Evolutionary conservation across 2,888 invertebrate genomes (phyloP).

Genomic region (Acrobasis repandana): DNA sequence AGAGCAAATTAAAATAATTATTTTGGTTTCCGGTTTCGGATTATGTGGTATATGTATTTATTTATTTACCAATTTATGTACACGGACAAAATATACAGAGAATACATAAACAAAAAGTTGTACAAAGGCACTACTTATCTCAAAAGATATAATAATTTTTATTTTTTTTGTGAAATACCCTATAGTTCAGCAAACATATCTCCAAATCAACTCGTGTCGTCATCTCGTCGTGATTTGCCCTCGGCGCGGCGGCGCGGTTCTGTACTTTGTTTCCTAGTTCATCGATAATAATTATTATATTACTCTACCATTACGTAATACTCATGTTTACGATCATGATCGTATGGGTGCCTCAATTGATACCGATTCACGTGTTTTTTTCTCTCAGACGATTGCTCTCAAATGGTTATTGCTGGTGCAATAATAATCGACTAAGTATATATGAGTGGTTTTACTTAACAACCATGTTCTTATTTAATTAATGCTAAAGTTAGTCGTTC

Average conservation of each 20-base stretch:
- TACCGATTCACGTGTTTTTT: not conserved
- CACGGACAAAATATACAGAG: too few relatives aligned
- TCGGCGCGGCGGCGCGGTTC: conserved; percentile 34
- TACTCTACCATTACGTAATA: conserved; percentile 42
- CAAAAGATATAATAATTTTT: not conserved
- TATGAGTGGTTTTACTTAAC: too few relatives aligned
- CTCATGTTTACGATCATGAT: conserved; percentile 23
- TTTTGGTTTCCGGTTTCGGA: too few relatives aligned
- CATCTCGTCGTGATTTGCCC: conserved; percentile 42
- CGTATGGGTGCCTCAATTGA: conserved; percentile 31
- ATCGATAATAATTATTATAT: conserved; percentile 45
- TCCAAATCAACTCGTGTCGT: conserved; percentile 30
- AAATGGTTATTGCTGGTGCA: conserved; percentile 9
- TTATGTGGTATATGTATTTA: too few relatives aligned
- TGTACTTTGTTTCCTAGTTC: conserved; percentile 43
- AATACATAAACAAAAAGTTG: too few relatives aligned
- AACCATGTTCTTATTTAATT: too few relatives aligned
- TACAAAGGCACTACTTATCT: too few relatives aligned
- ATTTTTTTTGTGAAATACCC: not conserved
- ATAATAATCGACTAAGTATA: not conserved
- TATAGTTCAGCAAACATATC: conserved; percentile 16
- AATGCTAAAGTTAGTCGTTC: too few relatives aligned
- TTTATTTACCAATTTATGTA: too few relatives aligned
- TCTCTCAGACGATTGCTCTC: not conserved
- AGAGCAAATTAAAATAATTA: too few relatives aligned